Evolutionary conservation across 2,113 vertebrate genomes (phyloP), one percentile per base, ranked within the genome.

Genomic region (Gadus macrocephalus): DNA sequence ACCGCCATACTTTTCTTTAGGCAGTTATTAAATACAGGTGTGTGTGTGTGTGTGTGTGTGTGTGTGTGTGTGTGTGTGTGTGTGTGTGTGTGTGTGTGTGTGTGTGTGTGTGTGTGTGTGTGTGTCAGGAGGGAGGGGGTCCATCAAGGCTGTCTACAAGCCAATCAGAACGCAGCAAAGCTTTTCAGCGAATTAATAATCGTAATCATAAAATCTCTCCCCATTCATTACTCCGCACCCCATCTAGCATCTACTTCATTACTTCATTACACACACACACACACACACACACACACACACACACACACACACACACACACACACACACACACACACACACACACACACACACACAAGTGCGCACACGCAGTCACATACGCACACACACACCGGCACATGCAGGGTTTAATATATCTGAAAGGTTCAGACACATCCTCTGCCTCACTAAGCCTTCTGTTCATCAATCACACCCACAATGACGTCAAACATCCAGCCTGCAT

Each of bases 161-260:
- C 79, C 78, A 77, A 62, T 83, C 60, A 68, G 38, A 65, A 56
- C 12, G 42, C 74, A 9, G 27, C 4, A 38, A 60, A 67, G 74
- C 78, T 73, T 85, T 80, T 82, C 77, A 76, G 88, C 77, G 76
- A 81, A 84, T 86, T 74, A 84, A 81, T 77, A 78, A 86, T 65
- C 63, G 58, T 28, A 28, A 62, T 31, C 31, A 31, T 31, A 31
- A 49, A 49, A 49, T 49, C 42, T 49, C 42, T 49, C 42, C 42
- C 7, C 42, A 70, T 81, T 82, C 72, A 85, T 86, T 80, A 84
- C 77, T 79, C 63, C 64, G 63, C 73, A 74, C 82, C 72, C 76
- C 64, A 76, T 81, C 81, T 70, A 71, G 81, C 76, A 76, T 87
- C 73, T 62, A 38, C 78, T 82, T 80, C 81, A 86, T 81, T 67